These are phyloP conservation scores for Xiphydria camelus DNA, from an alignment of 2,888 invertebrate genomes.

Conservation along the genomic window DNA sequence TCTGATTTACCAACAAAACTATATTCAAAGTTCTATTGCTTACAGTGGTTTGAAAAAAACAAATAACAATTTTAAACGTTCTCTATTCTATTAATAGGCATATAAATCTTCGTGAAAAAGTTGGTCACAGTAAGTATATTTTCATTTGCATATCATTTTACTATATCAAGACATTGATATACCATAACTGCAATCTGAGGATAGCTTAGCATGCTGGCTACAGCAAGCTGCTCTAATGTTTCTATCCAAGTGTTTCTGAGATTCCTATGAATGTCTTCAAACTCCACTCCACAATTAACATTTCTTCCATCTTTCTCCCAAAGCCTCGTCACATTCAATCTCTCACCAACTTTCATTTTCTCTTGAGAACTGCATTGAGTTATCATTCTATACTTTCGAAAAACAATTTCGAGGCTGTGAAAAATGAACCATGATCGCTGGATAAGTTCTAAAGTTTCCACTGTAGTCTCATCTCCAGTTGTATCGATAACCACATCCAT, in stretches of 20 bases:
- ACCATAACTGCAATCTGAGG: slow-evolving; percentile 4
- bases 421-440: slow-evolving; percentile 9
- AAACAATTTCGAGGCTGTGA: slow-evolving; percentile 5
- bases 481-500: background rate
- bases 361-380: background rate
- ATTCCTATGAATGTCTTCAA: background rate
- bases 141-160: too few relatives aligned
- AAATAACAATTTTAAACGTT: too few relatives aligned
- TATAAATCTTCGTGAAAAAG: too few relatives aligned
- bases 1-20: too few relatives aligned
- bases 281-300: background rate
- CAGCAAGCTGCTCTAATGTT: slow-evolving; percentile 9
- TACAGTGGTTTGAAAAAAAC: too few relatives aligned
- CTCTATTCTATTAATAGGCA: too few relatives aligned
- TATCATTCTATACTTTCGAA: slow-evolving; percentile 11
- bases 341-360: background rate
- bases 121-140: too few relatives aligned
- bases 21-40: too few relatives aligned
- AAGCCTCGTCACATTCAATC: slow-evolving; percentile 1
- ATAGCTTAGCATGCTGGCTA: slow-evolving; percentile 2
- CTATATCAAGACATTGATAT: slow-evolving; percentile 11
- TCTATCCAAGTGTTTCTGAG: background rate
- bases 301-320: slow-evolving; percentile 7
- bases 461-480: background rate
- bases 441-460: background rate